Evolutionary conservation across 2,888 invertebrate species (phyloP), one percentile per base, ranked within the genome.

Genomic region (Nomada fucata): DNA sequence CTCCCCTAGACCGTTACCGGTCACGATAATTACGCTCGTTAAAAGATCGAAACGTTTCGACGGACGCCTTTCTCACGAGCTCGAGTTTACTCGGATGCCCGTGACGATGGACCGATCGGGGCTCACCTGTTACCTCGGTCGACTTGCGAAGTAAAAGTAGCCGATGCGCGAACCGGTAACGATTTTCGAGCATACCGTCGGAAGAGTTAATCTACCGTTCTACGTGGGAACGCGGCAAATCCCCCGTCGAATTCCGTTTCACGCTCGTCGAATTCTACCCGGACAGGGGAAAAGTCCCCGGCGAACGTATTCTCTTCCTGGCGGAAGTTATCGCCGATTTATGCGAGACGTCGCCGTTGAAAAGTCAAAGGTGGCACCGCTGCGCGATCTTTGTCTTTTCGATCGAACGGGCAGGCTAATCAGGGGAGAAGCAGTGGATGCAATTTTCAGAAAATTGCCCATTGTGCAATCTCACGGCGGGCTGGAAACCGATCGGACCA

Each of bases 91-190:
- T 68, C 76, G 76, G 76, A 64, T 73, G 65, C 53, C 76, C 63
- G 63, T 59, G 57, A 75, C 69, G 76, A 75, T 52, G 47, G 50
- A 42, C 2, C 44, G 53, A 26, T 26, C 20, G 13, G 42, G 53
- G 15, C 69, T 52, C n/a, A 23, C 52, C 36, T 42, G 44, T 73
- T 67, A 44, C 60, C 65, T 29, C 7, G 52, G 52, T 70, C 72
- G 84, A 85, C 80, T 80, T 70, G 65, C 68, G 55, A 70, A 85
- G 85, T 83, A 85, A 85, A 85, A 85, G 85, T 76, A 82, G 68
- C 72, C 57, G 74, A 44, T 63, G 70, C 71, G 44, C 70, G 67
- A 79, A 64, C 71, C 76, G 67, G 63, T 68, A 71, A 68, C 59
- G 75, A 78, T 83, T 85, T 81, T 76, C 83, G 77, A 77, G 60